A percentile compares a stretch with the other conserved stretches of the same genome.
These are phyloP conservation scores for Vanacampus margaritifer DNA, from an alignment of 2,113 vertebrate species.

Conservation along the genomic window DNA sequence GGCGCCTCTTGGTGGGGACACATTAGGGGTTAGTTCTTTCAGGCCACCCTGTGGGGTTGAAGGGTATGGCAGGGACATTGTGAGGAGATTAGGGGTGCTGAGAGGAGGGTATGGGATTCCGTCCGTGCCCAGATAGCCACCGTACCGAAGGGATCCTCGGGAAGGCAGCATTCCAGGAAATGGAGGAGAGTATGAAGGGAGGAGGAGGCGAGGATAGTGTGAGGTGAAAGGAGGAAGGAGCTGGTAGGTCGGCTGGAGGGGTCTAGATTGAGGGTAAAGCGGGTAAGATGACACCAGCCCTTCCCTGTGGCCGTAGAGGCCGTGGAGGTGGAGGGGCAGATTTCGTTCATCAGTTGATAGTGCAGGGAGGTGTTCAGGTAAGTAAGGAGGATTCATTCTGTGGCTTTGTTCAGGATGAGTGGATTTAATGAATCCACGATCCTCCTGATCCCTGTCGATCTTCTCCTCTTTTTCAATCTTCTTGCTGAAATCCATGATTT, in stretches of 20 bases:
- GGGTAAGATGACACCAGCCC: constrained; percentile 65
- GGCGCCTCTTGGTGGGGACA: constrained; percentile 57
- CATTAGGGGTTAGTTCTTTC: constrained; percentile 62
- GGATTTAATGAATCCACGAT: constrained; percentile 14
- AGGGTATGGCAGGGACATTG: constrained; percentile 50
- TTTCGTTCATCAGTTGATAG: constrained; percentile 26
- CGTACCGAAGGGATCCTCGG: constrained; percentile 44
- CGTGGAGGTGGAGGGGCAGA: constrained; percentile 59
- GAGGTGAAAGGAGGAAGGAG: constrained; percentile 56
- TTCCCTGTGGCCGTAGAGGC: constrained; percentile 64
- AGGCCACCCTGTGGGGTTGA: constrained; percentile 46
- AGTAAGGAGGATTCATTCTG: constrained; percentile 16
- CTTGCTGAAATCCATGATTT: constrained; percentile 68
- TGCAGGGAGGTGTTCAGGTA: constrained; percentile 7
- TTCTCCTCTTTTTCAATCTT: constrained; percentile 47
- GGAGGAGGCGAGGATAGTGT: constrained; percentile 56
- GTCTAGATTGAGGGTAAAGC: constrained; percentile 57
- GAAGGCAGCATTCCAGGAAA: constrained; percentile 59
- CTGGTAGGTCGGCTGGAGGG: constrained; percentile 56
- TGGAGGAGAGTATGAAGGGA: constrained; percentile 62
- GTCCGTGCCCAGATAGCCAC: constrained; percentile 51
- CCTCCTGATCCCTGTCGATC: constrained; percentile 9
- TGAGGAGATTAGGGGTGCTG: constrained; percentile 39
- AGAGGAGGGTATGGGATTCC: constrained; percentile 52
- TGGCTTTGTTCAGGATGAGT: constrained; percentile 23